Evolutionary conservation across 1,140 invertebrate genomes (phyloP).

Genomic region (Sarcophaga peregrina): DNA sequence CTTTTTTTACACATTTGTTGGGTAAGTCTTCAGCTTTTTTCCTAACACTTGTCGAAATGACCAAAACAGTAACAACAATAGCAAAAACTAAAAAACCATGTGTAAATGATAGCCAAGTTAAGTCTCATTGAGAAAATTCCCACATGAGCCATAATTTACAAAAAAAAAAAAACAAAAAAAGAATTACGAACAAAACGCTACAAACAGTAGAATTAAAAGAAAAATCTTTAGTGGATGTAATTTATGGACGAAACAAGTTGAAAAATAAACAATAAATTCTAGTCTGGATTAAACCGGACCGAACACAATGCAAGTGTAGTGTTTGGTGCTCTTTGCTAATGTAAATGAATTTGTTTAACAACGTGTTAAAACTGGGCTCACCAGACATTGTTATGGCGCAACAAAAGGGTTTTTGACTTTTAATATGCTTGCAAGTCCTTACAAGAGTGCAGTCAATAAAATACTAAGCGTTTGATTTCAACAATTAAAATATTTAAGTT

Average conservation of each 20-base stretch:
- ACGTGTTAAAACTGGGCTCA: no score
- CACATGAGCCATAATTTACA: constrained; percentile 33
- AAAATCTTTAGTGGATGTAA: constrained; percentile 14
- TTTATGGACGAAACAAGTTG: constrained; percentile 33
- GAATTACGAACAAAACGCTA: background rate
- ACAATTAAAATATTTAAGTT: no score
- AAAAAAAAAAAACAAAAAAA: background rate
- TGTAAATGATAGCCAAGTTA: background rate
- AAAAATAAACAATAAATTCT: constrained; percentile 16
- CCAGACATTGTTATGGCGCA: no score
- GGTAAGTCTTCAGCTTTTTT: background rate
- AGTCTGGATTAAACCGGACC: background rate
- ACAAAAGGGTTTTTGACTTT: no score
- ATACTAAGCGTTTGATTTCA: no score
- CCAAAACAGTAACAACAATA: background rate
- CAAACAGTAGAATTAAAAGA: constrained; percentile 5
- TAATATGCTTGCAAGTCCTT: no score
- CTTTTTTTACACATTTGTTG: background rate
- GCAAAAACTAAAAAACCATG: background rate
- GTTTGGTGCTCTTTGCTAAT: no score
- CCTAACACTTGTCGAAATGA: constrained; percentile 1
- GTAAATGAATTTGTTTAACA: no score
- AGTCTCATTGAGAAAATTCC: constrained; percentile 13
- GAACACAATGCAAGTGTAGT: background rate
- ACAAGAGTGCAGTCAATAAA: no score